Base-by-base conservation (phyloP, 2,113 vertebrate species). In the Indri indri region DNA sequence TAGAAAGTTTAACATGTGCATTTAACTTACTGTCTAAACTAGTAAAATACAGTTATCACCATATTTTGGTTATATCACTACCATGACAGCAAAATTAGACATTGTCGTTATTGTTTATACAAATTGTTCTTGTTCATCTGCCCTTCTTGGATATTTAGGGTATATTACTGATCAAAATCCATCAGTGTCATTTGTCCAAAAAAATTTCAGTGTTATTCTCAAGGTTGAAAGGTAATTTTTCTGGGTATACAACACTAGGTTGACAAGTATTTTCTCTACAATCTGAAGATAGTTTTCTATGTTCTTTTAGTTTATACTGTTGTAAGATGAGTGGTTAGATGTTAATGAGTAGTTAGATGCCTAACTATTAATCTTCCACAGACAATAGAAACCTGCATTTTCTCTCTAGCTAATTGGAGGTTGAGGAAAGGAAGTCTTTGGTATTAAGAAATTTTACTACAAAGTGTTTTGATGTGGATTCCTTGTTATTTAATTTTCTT, bases 11-110 rank as follows among this genome's bases (percentile, higher is more conserved):
- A 82, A 77, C n/a, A 89, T 94, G 47, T 79, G 47, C 76, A 52
- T 82, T 96, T 88, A 92, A 97, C 76, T 70, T 94, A 81, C 96
- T 59, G 25, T 73, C 47, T 87, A 96, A 91, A 93, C 20, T 88
- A 68, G 32, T 52, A 82, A 91, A 87, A 70, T 82, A 42, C 22
- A 25, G 68, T 93, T 47, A 79, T 47, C 34, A 95, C 20, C 93
- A 61, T 96, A 77, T 91, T 88, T 85, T 93, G 16, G 6, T 61
- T 92, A 70, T 47, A 71, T 91, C 77, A 82, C n/a, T 68, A 57
- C 85, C 90, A 54, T 13, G 42, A 6, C 45, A 68, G 82, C 63
- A 92, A 71, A 91, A 95, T 95, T 95, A 91, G 37, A 85, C 34
- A 83, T 57, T 68, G 59, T 88, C 90, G 20, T 81, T 66, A 82